Conservation (phyloP, 2,797 vertebrate species). For the Fistularia commersonii region DNA sequence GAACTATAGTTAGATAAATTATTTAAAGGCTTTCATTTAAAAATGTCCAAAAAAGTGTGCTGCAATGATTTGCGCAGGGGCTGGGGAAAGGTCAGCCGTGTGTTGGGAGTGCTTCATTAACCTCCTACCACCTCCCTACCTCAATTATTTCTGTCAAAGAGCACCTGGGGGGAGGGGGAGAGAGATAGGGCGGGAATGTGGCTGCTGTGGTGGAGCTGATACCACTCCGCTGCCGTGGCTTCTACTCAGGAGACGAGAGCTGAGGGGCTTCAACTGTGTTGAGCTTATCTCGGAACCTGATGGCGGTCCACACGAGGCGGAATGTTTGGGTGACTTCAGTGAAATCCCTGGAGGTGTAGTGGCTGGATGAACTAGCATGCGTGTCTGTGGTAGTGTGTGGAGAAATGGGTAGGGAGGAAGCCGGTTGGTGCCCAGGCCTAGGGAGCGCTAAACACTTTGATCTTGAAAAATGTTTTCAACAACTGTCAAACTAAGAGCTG, state of each 20-base stretch:
- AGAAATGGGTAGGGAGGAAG: conserved; percentile 19
- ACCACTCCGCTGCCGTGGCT: conserved; percentile 38
- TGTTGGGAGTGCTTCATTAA: conserved; percentile 82
- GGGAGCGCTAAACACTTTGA: conserved; percentile 61
- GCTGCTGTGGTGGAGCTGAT: conserved; percentile 59
- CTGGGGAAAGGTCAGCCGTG: conserved; percentile 77
- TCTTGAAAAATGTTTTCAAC: conserved; percentile 62
- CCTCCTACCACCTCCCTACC: conserved; percentile 73
- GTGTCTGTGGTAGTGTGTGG: conserved; percentile 9
- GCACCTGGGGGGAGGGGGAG: conserved; percentile 41
- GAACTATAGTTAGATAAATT: conserved; percentile 82
- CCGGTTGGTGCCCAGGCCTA: conserved; percentile 40
- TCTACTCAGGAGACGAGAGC: conserved; percentile 43
- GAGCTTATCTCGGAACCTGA: conserved; percentile 62
- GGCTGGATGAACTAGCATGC: conserved; percentile 27
- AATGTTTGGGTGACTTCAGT: conserved; percentile 50
- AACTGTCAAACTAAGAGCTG: conserved; percentile 40
- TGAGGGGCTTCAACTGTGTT: conserved; percentile 41
- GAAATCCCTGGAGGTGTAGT: conserved; percentile 46
- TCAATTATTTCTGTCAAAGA: conserved; percentile 77
- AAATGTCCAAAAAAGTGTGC: conserved; percentile 76
- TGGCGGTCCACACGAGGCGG: conserved; percentile 59
- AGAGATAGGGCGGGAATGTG: conserved; percentile 29
- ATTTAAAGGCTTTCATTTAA: conserved; percentile 85
- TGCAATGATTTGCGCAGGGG: conserved; percentile 69